Base-by-base conservation (phyloP, 2,888 invertebrate species). In the Noctua janthina region DNA sequence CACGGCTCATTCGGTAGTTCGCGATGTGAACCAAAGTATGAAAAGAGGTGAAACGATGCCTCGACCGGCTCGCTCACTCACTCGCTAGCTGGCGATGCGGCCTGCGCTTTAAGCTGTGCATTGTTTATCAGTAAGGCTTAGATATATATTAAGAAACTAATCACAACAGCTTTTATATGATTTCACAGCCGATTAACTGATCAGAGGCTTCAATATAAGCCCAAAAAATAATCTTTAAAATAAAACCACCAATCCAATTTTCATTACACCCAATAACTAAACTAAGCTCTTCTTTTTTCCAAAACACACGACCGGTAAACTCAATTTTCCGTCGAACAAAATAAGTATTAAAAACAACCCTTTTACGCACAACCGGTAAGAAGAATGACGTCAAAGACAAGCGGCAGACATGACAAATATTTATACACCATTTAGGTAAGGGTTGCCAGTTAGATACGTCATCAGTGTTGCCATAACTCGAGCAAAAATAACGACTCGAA, bases 331-430 rank as follows among this genome's bases (percentile, higher is more conserved):
- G 15, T 39, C 49, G 43, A 68, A 82, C 64, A 72, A 73, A 73
- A 76, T 43, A 17, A 49, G 11, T 73, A 59, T 39, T 75, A 67
- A 75, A 84, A 85, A 76, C 79, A 83, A 67, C 56, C 69, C 66
- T 77, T 64, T 79, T 67, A 86, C 77, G 70, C 70, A 78, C 59
- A 77, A 20, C 49, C 67, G 17, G 49, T 73, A 73, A 74, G 75
- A 81, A 15, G n/a, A 17, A 78, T 79, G 83, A 87, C 81, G 83
- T 81, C 81, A 83, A 67, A 49, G 72, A 81, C 54, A 78, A 49
- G 71, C 70, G 80, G 54, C 79, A 79, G 76, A 75, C 81, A 75
- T 62, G 68, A 70, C 75, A 81, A 88, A 87, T 80, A 84, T 88
- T 84, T 88, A 75, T 79, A 74, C 62, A 69, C 20, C 51, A 54